A percentile compares a stretch with the other conserved stretches of the same genome.
These are phyloP conservation scores for Eupithecia vulgata DNA, from an alignment of 2,888 invertebrate species.

Conservation along the genomic window DNA sequence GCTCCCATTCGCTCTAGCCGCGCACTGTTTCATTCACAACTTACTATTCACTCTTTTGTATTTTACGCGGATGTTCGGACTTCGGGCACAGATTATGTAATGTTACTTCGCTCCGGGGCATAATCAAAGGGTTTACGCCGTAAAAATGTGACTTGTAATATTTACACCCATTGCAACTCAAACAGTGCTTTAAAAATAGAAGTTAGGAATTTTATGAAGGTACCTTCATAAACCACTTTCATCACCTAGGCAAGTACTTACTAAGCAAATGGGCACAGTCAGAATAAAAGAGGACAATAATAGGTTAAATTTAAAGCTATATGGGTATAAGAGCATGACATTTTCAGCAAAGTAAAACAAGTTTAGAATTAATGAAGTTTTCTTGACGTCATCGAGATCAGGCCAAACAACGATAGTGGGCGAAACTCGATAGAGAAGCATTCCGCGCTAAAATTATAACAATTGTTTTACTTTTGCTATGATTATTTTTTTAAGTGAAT, in stretches of 20 bases:
- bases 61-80: conserved; percentile 8
- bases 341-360: background rate
- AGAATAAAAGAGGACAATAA: background rate
- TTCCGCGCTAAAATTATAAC: background rate
- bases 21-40: conserved; percentile 77
- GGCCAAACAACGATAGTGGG: conserved; percentile 31
- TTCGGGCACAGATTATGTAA: too few relatives aligned
- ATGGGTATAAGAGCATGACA: background rate
- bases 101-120: background rate
- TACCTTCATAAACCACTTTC: too few relatives aligned
- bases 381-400: conserved; percentile 59
- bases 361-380: conserved; percentile 23
- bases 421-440: background rate
- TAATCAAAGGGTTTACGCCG: background rate
- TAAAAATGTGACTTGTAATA: too few relatives aligned
- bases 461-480: background rate
- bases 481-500: too few relatives aligned
- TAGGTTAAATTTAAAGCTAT: background rate
- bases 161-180: too few relatives aligned
- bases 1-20: conserved; percentile 77
- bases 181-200: too few relatives aligned
- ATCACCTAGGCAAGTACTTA: too few relatives aligned
- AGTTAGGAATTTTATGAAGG: too few relatives aligned
- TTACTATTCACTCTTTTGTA: conserved; percentile 34
- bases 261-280: too few relatives aligned